phyloP scores from a whole-genome alignment of 2,797 vertebrate species.

The Diglossa cyanea region DNA sequence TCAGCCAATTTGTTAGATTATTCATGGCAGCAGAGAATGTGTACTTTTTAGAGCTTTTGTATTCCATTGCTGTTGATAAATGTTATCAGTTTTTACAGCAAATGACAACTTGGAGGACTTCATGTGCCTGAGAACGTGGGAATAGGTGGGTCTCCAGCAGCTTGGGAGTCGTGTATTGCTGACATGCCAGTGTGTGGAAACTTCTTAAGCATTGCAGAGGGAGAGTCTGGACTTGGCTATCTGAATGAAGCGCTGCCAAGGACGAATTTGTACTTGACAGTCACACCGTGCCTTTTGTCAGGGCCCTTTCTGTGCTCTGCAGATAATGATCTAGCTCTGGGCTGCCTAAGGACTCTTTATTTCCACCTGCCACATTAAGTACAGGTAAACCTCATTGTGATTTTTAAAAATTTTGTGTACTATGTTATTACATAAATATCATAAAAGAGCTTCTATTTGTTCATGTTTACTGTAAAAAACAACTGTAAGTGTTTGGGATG shows the following conservation, averaged over 20 bases:
- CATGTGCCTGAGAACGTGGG: background rate
- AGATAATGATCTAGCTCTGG: background rate
- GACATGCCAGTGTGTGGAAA: background rate
- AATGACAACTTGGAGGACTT: background rate
- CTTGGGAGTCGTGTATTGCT: background rate
- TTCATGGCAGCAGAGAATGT: background rate
- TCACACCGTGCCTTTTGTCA: background rate
- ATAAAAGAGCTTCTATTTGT: background rate
- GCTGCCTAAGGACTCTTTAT: background rate
- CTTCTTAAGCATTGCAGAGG: background rate
- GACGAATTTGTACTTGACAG: background rate
- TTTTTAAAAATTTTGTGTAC: background rate
- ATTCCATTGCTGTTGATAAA: background rate
- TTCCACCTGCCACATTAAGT: background rate
- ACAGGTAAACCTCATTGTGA: background rate
- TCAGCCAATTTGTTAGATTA: slow-evolving; percentile 7
- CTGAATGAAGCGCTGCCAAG: background rate
- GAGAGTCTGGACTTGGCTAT: background rate
- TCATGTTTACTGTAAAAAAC: background rate
- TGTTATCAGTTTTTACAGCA: background rate
- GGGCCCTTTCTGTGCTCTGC: background rate
- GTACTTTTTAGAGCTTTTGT: background rate
- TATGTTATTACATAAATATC: background rate
- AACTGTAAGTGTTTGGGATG: background rate
- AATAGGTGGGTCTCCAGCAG: background rate